Evolutionary conservation across 2,797 vertebrate species (phyloP).

Genomic region (Chrysocyon brachyurus): DNA sequence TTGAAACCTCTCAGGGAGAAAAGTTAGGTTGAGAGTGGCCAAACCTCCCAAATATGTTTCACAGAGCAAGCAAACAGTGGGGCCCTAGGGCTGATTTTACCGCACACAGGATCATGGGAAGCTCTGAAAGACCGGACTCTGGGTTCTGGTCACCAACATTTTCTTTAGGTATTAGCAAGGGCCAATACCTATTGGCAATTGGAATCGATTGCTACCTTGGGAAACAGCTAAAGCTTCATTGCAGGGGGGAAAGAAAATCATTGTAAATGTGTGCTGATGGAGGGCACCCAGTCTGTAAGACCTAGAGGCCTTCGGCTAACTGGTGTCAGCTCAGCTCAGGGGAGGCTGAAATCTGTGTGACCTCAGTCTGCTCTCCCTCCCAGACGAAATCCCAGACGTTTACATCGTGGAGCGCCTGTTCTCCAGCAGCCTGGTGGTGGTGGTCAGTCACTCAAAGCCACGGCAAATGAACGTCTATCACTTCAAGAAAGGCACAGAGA

Average conservation of each 20-base stretch:
- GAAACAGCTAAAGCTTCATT: background rate
- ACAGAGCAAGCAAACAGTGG: background rate
- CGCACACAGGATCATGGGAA: rapidly evolving
- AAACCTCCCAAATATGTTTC: background rate
- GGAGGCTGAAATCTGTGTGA: background rate
- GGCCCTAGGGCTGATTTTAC: rapidly evolving
- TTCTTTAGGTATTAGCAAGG: background rate
- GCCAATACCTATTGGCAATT: background rate
- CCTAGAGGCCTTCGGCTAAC: rapidly evolving
- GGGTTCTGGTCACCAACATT: background rate
- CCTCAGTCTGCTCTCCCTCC: background rate
- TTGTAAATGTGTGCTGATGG: rapidly evolving
- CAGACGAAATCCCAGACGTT: constrained; percentile 95
- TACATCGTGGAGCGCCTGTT: constrained; percentile 97
- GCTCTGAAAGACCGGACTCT: background rate
- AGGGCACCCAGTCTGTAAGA: background rate
- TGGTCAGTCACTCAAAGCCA: constrained; percentile 94
- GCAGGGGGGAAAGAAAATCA: rapidly evolving
- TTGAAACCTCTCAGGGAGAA: background rate
- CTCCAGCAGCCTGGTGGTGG: constrained; percentile 97
- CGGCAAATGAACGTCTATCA: constrained; percentile 97
- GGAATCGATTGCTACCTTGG: background rate
- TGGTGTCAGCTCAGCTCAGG: rapidly evolving
- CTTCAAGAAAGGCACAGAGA: constrained; percentile 98
- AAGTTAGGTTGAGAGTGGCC: background rate